Evolutionary conservation across 92 coral and sea anemone genomes (phyloP).

Genomic region (Epizoanthus stellaris): DNA sequence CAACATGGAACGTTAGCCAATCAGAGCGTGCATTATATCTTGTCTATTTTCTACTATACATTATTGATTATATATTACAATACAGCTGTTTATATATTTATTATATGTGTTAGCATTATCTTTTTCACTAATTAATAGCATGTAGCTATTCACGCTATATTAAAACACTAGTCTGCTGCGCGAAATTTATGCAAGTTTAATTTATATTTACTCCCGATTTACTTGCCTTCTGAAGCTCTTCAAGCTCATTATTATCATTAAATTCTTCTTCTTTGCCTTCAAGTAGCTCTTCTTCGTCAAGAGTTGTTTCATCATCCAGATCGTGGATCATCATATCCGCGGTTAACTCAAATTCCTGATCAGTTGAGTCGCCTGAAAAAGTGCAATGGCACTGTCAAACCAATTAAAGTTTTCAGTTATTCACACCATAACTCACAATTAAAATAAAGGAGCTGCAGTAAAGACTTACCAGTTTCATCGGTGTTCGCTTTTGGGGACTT

Average conservation of each 20-base stretch:
- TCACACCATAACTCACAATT: not conserved
- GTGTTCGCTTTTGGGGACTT: slow-evolving; percentile 79
- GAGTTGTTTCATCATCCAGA: slow-evolving; percentile 95
- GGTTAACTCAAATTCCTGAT: slow-evolving; percentile 93
- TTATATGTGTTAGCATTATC: no score
- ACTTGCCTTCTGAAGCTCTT: slow-evolving; percentile 87
- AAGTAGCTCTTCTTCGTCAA: slow-evolving; percentile 95
- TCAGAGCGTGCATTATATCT: no score
- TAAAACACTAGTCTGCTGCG: not conserved
- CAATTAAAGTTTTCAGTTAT: not conserved
- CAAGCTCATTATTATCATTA: slow-evolving; percentile 84
- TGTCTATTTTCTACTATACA: no score
- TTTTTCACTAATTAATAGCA: no score
- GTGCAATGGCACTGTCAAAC: not conserved
- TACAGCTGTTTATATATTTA: no score
- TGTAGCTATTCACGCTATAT: not conserved
- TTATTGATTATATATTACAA: no score
- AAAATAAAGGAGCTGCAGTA: not conserved
- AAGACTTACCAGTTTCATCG: slow-evolving; percentile 68
- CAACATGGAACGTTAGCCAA: no score
- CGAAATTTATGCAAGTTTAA: no score
- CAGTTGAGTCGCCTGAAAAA: slow-evolving; percentile 78
- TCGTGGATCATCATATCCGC: slow-evolving; percentile 96
- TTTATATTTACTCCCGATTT: not conserved
- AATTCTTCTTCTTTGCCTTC: slow-evolving; percentile 88